Base-by-base conservation (phyloP, 2,797 vertebrate species). In the Tokudaia muenninki region DNA sequence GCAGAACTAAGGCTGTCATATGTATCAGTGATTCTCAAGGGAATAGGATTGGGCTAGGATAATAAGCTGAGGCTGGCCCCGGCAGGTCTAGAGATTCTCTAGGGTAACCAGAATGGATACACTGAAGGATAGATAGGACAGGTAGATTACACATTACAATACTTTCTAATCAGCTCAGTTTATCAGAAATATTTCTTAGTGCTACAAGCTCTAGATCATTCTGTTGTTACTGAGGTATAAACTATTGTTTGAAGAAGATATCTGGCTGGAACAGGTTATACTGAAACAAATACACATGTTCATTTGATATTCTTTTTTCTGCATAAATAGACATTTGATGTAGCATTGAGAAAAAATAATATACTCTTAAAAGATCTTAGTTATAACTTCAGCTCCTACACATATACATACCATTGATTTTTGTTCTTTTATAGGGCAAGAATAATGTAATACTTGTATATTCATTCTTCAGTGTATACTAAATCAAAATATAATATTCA, bases 401-500 rank as follows among this genome's bases (percentile, higher is more conserved):
- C 16, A 44, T 29, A 29, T 44, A 52, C 75, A 14, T 1, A 50
- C 72, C 44, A 65, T 19, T 9, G 12, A 0, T 10, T 1, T 6
- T 29, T 31, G 29, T 26, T 26, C 1, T 82, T 77, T 10, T 9
- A n/a, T 14, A 14, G 90, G 24, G 31, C 52, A 92, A 74, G 17
- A 79, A 34, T 74, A 3, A 4, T 37, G 0, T 47, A 44, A 47
- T 26, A 79, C 94, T 93, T 94, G 21, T 83, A 90, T 94, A 61
- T 93, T 41, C 91, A 34, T 96, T 94, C 88, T 95, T 97, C 34
- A 78, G 31, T 92, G 91, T 96, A 75, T 5, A 87, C 29, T 29
- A 90, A 19, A 22, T 94, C 91, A 98, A 87, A 91, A 97, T 96
- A 87, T 80, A 94, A 55, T 92, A 97, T 97, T 95, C 95, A 59